Base-by-base conservation (phyloP, 2,888 invertebrate genomes). In the Drosophila planitibia region DNA sequence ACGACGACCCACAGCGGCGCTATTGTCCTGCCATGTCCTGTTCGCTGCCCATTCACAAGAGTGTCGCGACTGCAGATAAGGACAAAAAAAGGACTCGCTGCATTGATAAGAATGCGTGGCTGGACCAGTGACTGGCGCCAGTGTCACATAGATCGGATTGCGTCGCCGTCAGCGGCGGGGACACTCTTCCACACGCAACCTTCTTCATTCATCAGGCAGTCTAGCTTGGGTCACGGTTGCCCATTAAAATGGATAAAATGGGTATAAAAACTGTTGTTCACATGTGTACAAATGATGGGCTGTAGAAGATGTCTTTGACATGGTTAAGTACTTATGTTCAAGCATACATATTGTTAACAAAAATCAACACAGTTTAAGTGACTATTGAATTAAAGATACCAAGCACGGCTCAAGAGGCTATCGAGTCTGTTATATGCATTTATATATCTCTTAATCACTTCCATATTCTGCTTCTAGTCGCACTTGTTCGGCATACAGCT, bases 11-110 rank as follows among this genome's bases (percentile, higher is more conserved):
- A 89, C 88, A 87, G 68, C 90, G 74, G 88, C 65, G 89, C 76
- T 81, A 86, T 90, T 90, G 87, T 90, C 75, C 79, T 65, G 53
- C 64, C 60, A 25, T 47, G 47, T 47, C 47, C 47, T 47, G 53
- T 37, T 55, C 25, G 66, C 67, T 70, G 70, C 68, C 74, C 88
- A 90, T 90, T 90, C 90, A 90, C 87, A 90, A 86, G 72, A 76
- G 83, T 84, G 58, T 44, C 87, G 82, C 79, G 82, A 47, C 80
- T 41, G 55, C 49, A 81, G 85, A 89, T 85, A 86, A 89, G 63
- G 54, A 81, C 25, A 28, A 28, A 25, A 57, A 57, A 57, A 80
- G 83, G 78, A 77, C 76, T 59, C 60, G 63, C 57, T 66, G 60
- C 73, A 85, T 73, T 84, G 74, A 79, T 77, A 72, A 81, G 66